A percentile compares a stretch with the other conserved stretches of the same genome.
phyloP scores from a whole-genome alignment of 2,113 vertebrate genomes.

The Tonatia bakeri region DNA sequence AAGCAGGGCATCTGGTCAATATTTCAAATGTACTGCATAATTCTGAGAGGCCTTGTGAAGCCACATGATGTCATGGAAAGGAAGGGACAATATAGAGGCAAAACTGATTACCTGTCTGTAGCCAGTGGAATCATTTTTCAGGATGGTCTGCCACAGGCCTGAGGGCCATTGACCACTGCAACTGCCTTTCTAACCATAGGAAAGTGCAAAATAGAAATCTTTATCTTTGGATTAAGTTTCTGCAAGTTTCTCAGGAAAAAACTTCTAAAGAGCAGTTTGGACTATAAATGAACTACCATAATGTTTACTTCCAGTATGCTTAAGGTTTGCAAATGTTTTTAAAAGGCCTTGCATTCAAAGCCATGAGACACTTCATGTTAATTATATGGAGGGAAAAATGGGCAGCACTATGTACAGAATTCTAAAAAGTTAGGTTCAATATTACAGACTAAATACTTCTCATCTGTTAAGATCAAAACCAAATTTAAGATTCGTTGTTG shows the following conservation, averaged over 20 bases:
- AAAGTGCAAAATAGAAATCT: background rate
- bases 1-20: background rate
- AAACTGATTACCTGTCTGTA: background rate
- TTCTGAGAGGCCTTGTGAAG: background rate
- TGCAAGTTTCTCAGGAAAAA: conserved; percentile 18
- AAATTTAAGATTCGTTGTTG: background rate
- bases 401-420: background rate
- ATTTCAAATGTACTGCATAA: background rate
- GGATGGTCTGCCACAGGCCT: no score
- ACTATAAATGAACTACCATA: background rate
- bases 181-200: background rate
- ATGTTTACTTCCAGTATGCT: background rate
- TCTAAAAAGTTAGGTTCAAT: background rate
- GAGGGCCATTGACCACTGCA: background rate
- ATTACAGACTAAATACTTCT: background rate
- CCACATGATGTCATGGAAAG: background rate
- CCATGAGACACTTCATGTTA: background rate
- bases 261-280: background rate
- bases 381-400: background rate
- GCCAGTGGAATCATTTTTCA: background rate
- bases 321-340: background rate
- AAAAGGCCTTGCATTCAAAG: conserved; percentile 26
- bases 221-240: background rate
- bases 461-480: background rate
- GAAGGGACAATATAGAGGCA: background rate